Evolutionary conservation across 2,888 invertebrate species (phyloP), one percentile per base, ranked within the genome.

Genomic region (Drosophila seclusa): DNA sequence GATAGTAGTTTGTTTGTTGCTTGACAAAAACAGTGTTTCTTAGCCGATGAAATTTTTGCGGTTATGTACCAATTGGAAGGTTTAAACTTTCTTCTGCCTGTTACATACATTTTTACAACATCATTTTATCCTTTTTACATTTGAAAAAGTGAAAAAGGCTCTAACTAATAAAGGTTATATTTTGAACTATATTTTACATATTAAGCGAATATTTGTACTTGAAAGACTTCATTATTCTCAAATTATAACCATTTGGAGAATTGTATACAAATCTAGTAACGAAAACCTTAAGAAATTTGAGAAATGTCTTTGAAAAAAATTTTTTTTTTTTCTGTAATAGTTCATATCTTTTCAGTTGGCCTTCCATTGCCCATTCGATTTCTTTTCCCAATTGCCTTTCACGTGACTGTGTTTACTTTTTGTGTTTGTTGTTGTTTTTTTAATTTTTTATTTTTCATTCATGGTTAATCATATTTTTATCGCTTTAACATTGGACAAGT

Each of bases 401-500:
- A 87, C 83, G 76, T 79, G 73, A 69, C 73, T 42, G 50, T 57
- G 68, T 36, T 48, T 58, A 21, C 42, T 29, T 50, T 58, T 24
- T 48, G 32, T 54, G 1, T 50, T 31, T 49, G 21, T 21, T 6
- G 40, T 42, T 27, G 50, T 48, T 18, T 57, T 10, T 32, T 16
- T 57, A 11, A 5, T 21, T 40, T 58, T 24, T 42, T 29, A 53
- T 71, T 70, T 75, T 78, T 86, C 64, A 72, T 76, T 76, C 54
- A 84, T 72, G 78, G 73, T 83, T 84, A 86, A 88, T 84, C 81
- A 71, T 73, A 76, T 83, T 89, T 84, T 86, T 80, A 78, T 89
- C 89, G 80, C 76, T 58, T 57, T 53, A 83, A 70, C 76, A 78
- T 69, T 61, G 72, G 55, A 63, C 69, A 77, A 74, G 61, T 76